Base-by-base conservation (phyloP, 2,888 invertebrate genomes). In the Acrobasis suavella region DNA sequence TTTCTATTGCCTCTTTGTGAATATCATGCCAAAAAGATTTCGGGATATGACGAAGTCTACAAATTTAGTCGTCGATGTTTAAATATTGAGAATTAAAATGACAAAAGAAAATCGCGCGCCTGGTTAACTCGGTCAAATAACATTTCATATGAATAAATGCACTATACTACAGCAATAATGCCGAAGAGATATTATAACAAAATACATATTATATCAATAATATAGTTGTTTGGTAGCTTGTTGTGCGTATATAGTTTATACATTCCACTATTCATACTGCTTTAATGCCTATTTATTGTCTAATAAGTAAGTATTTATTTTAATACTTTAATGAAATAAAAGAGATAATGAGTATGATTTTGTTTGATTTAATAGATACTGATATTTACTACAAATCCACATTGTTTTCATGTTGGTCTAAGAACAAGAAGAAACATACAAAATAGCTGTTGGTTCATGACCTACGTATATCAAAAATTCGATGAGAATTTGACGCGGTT, bases 301-400 rank as follows among this genome's bases (percentile, higher is more conserved):
- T 78, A 77, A 72, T 75, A 76, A 71, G 65, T 78, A 77, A 78
- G 74, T 82, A 80, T 79, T 77, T 83, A 82, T 82, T 80, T 79
- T 69, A 72, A 76, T 74, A 77, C 65, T 69, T 77, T 71, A 74
- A 73, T 74, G 74, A 77, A 50, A 65, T 67, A 67, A 65, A 66
- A 14, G 60, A 56, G 38, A 58, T 50, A 49, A 54, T 14, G 16
- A 9, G 38, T 37, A 60, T 60, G 14, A n/a, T 32, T 17, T 62
- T 50, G 60, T 67, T 62, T 62, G 16, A 51, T 62, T 62, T n/a
- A 16, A 39, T 17, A 58, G 22, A 8, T 52, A 12, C 46, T 52
- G 5, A 32, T 5, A 32, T 32, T 32, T 32, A 8, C 8, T 8
- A 32, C 32, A 32, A 32, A 32, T 32, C 32, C 8, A 32, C 32